phyloP scores from a whole-genome alignment of 2,888 invertebrate genomes.

The Perizoma affinitatum region DNA sequence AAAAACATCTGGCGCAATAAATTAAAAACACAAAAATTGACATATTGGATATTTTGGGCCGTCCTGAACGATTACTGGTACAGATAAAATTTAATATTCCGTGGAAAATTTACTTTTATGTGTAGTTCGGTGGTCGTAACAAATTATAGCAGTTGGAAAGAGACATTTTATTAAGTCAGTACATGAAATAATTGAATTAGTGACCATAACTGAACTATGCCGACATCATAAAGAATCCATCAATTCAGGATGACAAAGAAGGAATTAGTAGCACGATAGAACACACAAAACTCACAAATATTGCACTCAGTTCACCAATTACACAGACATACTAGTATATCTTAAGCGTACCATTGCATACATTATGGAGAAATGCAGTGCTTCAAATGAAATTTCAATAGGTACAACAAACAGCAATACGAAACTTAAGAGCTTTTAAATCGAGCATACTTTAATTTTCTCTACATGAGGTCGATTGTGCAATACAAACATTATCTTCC shows the following conservation, averaged over 20 bases:
- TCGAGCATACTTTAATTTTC: constrained; percentile 40
- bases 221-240: too few relatives aligned
- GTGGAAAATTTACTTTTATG: constrained; percentile 52
- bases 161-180: constrained; percentile 11
- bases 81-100: constrained; percentile 64
- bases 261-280: too few relatives aligned
- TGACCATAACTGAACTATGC: background rate
- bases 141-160: constrained; percentile 42
- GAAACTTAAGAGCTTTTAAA: background rate
- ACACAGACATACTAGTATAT: too few relatives aligned
- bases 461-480: constrained; percentile 18
- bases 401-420: background rate
- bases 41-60: constrained; percentile 62
- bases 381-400: background rate
- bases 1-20: constrained; percentile 56
- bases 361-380: too few relatives aligned
- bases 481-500: constrained; percentile 49
- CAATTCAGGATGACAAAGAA: too few relatives aligned
- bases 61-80: constrained; percentile 59
- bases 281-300: too few relatives aligned
- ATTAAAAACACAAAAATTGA: constrained; percentile 59
- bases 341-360: too few relatives aligned
- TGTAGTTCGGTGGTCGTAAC: constrained; percentile 34
- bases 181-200: background rate
- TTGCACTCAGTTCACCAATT: too few relatives aligned